Conservation (phyloP, 2,888 invertebrate genomes). For the Galerucella calmariensis region DNA sequence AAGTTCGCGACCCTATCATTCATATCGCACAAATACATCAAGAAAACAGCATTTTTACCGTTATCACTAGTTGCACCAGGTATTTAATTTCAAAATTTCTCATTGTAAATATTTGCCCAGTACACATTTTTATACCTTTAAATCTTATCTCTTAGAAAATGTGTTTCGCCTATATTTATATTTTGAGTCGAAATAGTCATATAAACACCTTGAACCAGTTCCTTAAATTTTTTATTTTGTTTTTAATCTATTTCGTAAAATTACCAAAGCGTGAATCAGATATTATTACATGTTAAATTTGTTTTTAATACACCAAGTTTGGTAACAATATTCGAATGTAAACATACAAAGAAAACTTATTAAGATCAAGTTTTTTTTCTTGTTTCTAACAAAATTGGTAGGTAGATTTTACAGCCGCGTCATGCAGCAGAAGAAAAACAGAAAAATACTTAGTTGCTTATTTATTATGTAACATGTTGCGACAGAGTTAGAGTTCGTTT, state of each 20-base stretch:
- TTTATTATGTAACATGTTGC: too few relatives aligned
- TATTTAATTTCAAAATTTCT: not conserved
- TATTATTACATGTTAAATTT: not conserved
- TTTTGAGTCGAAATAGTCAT: not conserved
- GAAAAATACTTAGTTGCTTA: too few relatives aligned
- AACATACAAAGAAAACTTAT: not conserved
- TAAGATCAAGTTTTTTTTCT: not conserved
- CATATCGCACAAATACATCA: too few relatives aligned
- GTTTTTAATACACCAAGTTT: not conserved
- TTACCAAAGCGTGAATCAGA: constrained; percentile 12
- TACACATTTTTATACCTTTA: not conserved
- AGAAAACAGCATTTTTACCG: not conserved
- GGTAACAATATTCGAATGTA: not conserved
- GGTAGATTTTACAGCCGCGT: too few relatives aligned
- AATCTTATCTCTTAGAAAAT: not conserved
- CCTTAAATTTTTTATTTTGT: not conserved
- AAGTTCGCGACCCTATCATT: too few relatives aligned
- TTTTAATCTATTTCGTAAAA: not conserved
- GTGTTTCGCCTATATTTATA: not conserved
- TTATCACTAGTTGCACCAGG: too few relatives aligned
- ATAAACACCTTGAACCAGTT: constrained; percentile 10
- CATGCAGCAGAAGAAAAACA: too few relatives aligned
- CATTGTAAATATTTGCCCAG: not conserved
- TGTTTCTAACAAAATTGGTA: too few relatives aligned
- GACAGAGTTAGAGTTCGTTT: too few relatives aligned